These are phyloP conservation scores for Pocillopora grandis DNA, from an alignment of 92 coral and sea anemone species.

Conservation along the genomic window DNA sequence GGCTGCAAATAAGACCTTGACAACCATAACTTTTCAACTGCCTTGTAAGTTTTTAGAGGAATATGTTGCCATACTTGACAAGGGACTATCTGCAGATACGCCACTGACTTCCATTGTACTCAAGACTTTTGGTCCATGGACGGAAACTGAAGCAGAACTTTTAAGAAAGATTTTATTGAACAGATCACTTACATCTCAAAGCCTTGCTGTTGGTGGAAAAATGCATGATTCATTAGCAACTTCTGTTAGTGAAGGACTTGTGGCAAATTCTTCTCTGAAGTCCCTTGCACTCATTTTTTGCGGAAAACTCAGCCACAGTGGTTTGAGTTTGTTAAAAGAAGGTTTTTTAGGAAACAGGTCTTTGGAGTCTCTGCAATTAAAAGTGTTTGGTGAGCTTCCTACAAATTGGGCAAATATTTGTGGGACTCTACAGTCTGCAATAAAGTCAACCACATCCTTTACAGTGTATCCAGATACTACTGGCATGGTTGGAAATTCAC, in stretches of 20 bases:
- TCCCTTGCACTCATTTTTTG: neutral
- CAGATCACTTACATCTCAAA: neutral
- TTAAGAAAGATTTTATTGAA: neutral
- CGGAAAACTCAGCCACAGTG: neutral
- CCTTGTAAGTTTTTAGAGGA: neutral
- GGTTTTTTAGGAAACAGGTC: neutral
- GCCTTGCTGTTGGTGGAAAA: neutral
- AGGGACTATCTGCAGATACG: conserved; percentile 3
- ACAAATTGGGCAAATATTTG: neutral
- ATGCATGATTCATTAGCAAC: neutral
- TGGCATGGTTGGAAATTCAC: neutral
- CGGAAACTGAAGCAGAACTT: neutral
- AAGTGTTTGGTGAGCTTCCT: conserved; percentile 13
- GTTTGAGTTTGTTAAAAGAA: neutral
- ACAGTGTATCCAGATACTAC: neutral
- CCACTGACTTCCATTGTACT: conserved; percentile 12
- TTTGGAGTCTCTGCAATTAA: neutral
- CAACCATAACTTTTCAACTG: neutral
- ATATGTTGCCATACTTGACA: neutral
- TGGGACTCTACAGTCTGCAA: neutral
- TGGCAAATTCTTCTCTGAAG: neutral
- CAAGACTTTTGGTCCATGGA: neutral
- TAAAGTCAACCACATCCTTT: neutral
- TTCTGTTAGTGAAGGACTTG: neutral
- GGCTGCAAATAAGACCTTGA: neutral